A percentile compares a stretch with the other conserved stretches of the same genome.
phyloP scores from a whole-genome alignment of 2,797 vertebrate species.

The Cossypha polioptera region DNA sequence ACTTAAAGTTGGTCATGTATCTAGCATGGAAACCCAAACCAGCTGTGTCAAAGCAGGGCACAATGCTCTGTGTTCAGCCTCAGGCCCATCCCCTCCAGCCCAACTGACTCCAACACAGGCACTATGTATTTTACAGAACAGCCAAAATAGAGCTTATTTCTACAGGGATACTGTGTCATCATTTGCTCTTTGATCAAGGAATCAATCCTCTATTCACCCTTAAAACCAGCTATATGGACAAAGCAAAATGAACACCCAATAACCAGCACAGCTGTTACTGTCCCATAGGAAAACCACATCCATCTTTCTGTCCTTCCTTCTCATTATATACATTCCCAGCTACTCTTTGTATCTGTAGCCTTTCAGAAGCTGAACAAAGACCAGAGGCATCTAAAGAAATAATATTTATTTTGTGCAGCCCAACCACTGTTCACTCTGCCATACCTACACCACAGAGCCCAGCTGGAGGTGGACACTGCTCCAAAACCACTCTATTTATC shows the following conservation, averaged over 20 bases:
- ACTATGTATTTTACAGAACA: not conserved
- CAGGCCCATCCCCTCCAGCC: not conserved
- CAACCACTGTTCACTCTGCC: not conserved
- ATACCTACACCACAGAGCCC: not conserved
- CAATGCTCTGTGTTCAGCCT: fast-evolving
- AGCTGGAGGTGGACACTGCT: not conserved
- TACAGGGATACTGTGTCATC: not conserved
- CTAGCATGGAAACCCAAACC: not conserved
- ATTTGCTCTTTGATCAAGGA: not conserved
- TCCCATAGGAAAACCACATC: not conserved
- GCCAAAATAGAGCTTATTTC: not conserved
- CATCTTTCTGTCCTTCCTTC: not conserved
- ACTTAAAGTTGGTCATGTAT: not conserved
- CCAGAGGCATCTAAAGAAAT: slow-evolving; percentile 1
- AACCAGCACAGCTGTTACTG: not conserved
- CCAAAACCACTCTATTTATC: not conserved
- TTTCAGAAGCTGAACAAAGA: not conserved
- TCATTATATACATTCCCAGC: not conserved
- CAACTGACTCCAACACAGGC: not conserved
- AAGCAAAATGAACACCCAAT: not conserved
- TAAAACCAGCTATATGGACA: not conserved
- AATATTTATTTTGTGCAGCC: not conserved
- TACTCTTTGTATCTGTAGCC: not conserved
- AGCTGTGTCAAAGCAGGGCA: not conserved
- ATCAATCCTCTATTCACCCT: not conserved